Evolutionary conservation across 2,888 invertebrate genomes (phyloP), one percentile per base, ranked within the genome.

Genomic region (Perdita meconis): DNA sequence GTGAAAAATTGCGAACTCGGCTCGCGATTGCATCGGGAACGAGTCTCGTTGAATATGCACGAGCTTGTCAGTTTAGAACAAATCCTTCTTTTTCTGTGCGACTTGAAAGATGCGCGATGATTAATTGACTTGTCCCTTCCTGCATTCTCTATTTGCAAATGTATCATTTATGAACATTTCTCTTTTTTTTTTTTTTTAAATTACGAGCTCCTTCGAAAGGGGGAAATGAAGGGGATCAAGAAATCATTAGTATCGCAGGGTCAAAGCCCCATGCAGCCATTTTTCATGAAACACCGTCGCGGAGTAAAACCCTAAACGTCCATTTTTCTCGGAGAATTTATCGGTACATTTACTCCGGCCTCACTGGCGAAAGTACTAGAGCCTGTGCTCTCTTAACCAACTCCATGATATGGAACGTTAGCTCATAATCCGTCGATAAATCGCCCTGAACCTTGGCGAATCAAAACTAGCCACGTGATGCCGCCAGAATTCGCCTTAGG

Each of bases 361-460:
- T 74, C 55, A 34, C 60, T 38, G 65, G 59, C 40, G 53, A 60
- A 76, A 44, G 66, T 57, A 61, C 64, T 59, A 6, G 47, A 47
- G 40, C 56, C 66, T 53, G 38, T 51, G 44, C 66, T 53, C 59
- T n/a, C 70, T 75, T 78, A 81, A 81, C 68, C 72, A 74, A 69
- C 53, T 64, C 22, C 64, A 60, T 63, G 70, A 78, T 74, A 74
- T 63, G 78, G 76, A 78, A 84, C 78, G 65, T 57, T 73, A 64
- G 60, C 73, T 80, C 74, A 75, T 86, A 86, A 86, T 84, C 82
- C 75, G 44, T 42, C 80, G 75, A 86, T 85, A 84, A 86, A 85
- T 86, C 74, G 78, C 66, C 75, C 67, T 66, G 68, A 75, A 65
- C 74, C 65, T 74, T 64, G 34, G 44, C 69, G 78, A 75, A 65